phyloP scores from a whole-genome alignment of 92 coral and sea anemone species.

The Epizoanthus ramosus region DNA sequence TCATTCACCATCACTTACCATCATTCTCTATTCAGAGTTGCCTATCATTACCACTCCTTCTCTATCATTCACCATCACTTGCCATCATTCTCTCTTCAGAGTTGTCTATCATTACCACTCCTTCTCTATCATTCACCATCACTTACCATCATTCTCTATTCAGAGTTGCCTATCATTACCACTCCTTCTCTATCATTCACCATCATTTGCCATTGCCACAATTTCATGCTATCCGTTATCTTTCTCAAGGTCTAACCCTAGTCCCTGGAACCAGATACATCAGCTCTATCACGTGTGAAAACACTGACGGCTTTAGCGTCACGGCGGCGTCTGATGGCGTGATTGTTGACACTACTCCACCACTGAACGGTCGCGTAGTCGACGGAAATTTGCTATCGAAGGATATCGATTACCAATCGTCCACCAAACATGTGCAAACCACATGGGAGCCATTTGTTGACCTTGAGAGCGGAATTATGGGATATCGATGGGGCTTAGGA shows the following conservation, averaged over 20 bases:
- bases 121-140: not conserved
- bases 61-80: too few relatives aligned
- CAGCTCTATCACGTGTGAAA: slow-evolving; percentile 74
- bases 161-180: too few relatives aligned
- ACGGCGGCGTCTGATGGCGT: slow-evolving; percentile 72
- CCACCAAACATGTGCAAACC: slow-evolving; percentile 51
- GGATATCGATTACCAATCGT: slow-evolving; percentile 40
- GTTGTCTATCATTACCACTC: not conserved
- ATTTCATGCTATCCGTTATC: not conserved
- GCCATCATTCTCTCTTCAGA: too few relatives aligned
- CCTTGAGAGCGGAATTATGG: slow-evolving; percentile 82
- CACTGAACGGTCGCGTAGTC: slow-evolving; percentile 30
- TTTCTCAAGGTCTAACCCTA: slow-evolving; percentile 61
- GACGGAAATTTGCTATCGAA: slow-evolving; percentile 48
- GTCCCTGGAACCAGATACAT: slow-evolving; percentile 85
- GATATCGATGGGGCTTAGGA: slow-evolving; percentile 90
- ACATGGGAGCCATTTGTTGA: slow-evolving; percentile 78
- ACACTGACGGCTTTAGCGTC: slow-evolving; percentile 79
- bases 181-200: too few relatives aligned
- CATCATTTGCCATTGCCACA: not conserved
- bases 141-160: too few relatives aligned
- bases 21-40: too few relatives aligned
- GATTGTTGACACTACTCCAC: slow-evolving; percentile 67
- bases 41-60: too few relatives aligned
- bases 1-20: too few relatives aligned